Percentiles rank a stretch among this genome's conserved stretches.
Evolutionary conservation across 2,797 vertebrate genomes (phyloP).

Genomic region (Leptatherina wallacei): DNA sequence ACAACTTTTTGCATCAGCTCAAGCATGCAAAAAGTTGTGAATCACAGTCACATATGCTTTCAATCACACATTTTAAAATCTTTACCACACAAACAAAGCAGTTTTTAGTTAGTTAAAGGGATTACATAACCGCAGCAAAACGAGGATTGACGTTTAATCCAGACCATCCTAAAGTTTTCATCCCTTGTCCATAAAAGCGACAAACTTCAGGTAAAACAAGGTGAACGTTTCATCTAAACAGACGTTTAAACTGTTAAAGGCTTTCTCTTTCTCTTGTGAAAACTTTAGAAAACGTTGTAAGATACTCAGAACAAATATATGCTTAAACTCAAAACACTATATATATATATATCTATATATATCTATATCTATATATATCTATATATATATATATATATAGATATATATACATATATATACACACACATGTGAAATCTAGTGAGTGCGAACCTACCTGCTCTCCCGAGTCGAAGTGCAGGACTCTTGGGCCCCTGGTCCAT

Average conservation of each 20-base stretch:
- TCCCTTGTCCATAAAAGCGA: slow-evolving; percentile 6
- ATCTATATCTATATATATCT: no score
- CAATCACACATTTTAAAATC: neutral
- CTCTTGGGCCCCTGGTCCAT: slow-evolving; percentile 94
- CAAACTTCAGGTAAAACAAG: slow-evolving; percentile 6
- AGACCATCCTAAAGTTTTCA: slow-evolving; percentile 7
- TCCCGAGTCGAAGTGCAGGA: slow-evolving; percentile 86
- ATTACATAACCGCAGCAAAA: neutral
- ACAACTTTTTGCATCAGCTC: neutral
- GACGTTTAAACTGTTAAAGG: no score
- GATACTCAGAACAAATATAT: no score
- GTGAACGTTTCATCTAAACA: neutral
- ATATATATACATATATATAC: no score
- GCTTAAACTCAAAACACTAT: no score
- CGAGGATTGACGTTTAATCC: neutral
- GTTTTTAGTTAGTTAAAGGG: neutral
- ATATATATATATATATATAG: no score
- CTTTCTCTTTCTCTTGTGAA: neutral
- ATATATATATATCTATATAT: no score
- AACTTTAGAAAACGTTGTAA: neutral
- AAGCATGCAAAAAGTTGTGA: no score
- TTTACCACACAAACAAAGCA: neutral
- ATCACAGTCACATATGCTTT: neutral
- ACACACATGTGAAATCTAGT: no score
- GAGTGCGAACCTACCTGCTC: slow-evolving; percentile 89